Conservation (phyloP, 2,888 invertebrate species). For the Laspeyria flexula region DNA sequence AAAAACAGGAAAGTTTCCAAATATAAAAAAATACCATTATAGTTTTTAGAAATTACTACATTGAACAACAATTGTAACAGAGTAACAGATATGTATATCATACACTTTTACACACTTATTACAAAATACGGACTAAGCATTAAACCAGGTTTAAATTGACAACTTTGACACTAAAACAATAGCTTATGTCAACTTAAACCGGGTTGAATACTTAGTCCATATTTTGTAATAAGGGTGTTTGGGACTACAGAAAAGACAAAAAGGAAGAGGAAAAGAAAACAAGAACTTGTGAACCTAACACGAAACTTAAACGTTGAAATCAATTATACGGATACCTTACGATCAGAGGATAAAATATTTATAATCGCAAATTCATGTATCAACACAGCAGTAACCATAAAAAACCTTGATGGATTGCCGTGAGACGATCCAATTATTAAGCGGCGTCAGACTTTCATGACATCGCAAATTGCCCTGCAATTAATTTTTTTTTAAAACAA, state of each 20-base stretch:
- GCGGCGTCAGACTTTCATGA: constrained; percentile 30
- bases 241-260: neutral
- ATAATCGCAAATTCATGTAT: constrained; percentile 6
- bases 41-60: no score
- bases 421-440: constrained; percentile 50
- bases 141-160: no score
- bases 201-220: no score
- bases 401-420: constrained; percentile 40
- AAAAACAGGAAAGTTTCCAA: no score
- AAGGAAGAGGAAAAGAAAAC: neutral
- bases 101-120: no score
- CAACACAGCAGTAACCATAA: constrained; percentile 18
- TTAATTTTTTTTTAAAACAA: constrained; percentile 71
- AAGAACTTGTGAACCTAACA: neutral
- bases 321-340: constrained; percentile 1
- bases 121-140: no score
- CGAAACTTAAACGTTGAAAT: neutral
- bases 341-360: neutral
- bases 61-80: no score
- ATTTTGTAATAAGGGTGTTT: no score
- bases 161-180: no score
- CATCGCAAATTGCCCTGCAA: constrained; percentile 60
- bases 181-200: no score
- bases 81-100: no score
- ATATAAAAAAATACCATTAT: no score